These are phyloP conservation scores for Kryptopterus vitreolus DNA, from an alignment of 2,797 vertebrate species.

Conservation along the genomic window DNA sequence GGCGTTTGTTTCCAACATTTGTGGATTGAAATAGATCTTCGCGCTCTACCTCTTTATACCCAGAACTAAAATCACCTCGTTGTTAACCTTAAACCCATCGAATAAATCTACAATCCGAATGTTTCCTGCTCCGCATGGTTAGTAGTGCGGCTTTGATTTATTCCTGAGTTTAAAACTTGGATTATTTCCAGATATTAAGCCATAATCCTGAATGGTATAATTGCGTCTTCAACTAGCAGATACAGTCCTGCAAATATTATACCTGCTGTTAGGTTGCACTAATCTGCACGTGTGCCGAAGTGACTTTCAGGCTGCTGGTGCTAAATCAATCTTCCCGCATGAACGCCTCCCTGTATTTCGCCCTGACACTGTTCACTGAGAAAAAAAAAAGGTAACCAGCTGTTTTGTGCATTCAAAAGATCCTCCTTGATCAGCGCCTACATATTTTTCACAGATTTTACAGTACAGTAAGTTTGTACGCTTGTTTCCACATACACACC, in stretches of 20 bases:
- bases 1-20: neutral
- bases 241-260: neutral
- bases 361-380: neutral
- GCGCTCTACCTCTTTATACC: neutral
- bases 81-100: neutral
- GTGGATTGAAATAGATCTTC: neutral
- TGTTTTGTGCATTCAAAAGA: neutral
- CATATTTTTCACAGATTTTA: neutral
- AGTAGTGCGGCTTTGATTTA: neutral
- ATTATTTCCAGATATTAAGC: constrained; percentile 12
- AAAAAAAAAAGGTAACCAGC: neutral
- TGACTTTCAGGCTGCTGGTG: constrained; percentile 26
- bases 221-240: neutral
- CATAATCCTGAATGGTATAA: neutral
- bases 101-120: neutral
- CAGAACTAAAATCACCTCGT: neutral
- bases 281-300: neutral
- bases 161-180: neutral
- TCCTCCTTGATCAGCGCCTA: neutral
- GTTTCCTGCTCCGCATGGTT: neutral
- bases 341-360: neutral
- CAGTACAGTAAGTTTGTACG: neutral
- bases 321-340: constrained; percentile 8
- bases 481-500: constrained; percentile 4
- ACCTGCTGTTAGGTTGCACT: constrained; percentile 9